Percentiles rank a stretch among this genome's conserved stretches.
phyloP scores from a whole-genome alignment of 2,888 invertebrate genomes.

The Pherbina coryleti region DNA sequence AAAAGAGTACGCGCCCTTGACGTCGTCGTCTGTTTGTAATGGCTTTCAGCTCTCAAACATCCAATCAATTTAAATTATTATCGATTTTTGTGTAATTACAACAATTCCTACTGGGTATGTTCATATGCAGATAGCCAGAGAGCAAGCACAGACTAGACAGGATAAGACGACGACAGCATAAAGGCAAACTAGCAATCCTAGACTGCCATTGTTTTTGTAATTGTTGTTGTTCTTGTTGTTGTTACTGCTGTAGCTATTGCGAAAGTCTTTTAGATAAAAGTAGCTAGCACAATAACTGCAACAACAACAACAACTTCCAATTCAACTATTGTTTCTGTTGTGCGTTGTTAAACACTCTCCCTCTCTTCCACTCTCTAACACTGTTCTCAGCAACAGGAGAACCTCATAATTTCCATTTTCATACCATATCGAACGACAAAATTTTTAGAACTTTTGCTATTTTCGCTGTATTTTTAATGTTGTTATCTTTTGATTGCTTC shows the following conservation, averaged over 20 bases:
- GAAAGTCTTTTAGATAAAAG: not conserved
- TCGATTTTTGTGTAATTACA: not conserved
- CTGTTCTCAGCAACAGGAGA: not conserved
- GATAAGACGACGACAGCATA: not conserved
- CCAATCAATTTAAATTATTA: too few species aligned
- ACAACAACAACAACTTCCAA: not conserved
- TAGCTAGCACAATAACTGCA: not conserved
- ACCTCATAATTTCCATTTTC: slow-evolving; percentile 17
- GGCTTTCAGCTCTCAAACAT: too few species aligned
- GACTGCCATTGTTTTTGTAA: not conserved
- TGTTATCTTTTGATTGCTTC: slow-evolving; percentile 9
- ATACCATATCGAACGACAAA: not conserved
- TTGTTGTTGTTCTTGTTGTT: not conserved
- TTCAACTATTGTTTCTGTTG: not conserved
- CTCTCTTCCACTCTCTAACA: not conserved
- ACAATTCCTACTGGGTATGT: not conserved
- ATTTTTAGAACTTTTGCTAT: not conserved
- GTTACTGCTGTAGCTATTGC: too few species aligned
- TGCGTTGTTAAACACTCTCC: not conserved
- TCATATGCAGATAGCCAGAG: slow-evolving; percentile 16
- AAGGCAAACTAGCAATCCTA: too few species aligned
- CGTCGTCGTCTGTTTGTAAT: too few species aligned
- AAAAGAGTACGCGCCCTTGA: too few species aligned
- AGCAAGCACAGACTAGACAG: slow-evolving; percentile 17
- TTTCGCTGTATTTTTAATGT: not conserved